A percentile compares a stretch with the other conserved stretches of the same genome.
phyloP scores from a whole-genome alignment of 1,140 invertebrate species.

The Drosophila truncata region DNA sequence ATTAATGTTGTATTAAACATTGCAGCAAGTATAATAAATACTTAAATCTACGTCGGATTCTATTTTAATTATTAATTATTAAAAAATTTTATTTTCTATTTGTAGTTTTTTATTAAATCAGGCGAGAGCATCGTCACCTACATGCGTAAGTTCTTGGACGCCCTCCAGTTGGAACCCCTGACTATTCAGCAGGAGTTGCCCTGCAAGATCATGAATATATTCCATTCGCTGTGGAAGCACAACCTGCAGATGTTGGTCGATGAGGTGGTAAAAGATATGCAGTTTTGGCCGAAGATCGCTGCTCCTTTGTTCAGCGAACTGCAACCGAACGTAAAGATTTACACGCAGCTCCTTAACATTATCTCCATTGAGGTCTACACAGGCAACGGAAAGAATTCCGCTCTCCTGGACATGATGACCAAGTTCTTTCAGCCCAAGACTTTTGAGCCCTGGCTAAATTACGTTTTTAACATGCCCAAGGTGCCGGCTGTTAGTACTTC shows the following conservation, averaged over 20 bases:
- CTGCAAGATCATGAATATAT: constrained; percentile 87
- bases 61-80: too few relatives aligned
- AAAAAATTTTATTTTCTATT: too few relatives aligned
- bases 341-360: constrained; percentile 87
- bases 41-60: too few relatives aligned
- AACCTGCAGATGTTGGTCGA: constrained; percentile 87
- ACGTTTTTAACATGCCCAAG: constrained; percentile 86
- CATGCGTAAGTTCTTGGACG: constrained; percentile 87
- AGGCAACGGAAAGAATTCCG: constrained; percentile 82
- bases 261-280: constrained; percentile 86
- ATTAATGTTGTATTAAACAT: too few relatives aligned
- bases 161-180: constrained; percentile 85
- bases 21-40: too few relatives aligned
- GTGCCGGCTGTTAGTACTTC: constrained; percentile 30
- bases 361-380: constrained; percentile 87
- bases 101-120: not conserved
- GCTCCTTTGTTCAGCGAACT: constrained; percentile 86
- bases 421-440: constrained; percentile 86
- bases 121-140: constrained; percentile 87
- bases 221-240: constrained; percentile 88
- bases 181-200: constrained; percentile 86
- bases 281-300: constrained; percentile 87
- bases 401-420: constrained; percentile 85
- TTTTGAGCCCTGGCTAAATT: constrained; percentile 86
- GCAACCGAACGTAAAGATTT: constrained; percentile 86